A percentile compares a stretch with the other conserved stretches of the same genome.
phyloP scores from a whole-genome alignment of 2,113 vertebrate species.

The Forbesichthys papilliferus region DNA sequence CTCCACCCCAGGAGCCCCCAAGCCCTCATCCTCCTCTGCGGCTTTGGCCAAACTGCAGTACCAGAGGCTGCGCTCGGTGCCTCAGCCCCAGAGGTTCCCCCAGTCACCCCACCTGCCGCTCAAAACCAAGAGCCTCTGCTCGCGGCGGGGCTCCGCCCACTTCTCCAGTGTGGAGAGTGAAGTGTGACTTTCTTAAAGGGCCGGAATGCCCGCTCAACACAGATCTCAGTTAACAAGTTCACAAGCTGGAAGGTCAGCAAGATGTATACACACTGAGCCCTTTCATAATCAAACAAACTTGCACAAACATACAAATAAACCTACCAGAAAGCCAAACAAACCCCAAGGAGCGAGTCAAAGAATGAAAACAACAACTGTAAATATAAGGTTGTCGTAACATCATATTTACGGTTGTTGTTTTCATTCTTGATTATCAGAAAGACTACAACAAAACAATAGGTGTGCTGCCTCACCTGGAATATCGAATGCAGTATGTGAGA shows the following conservation, averaged over 20 bases:
- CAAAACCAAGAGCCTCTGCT: constrained; percentile 85
- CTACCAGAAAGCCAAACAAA: constrained; percentile 59
- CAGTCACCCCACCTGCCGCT: constrained; percentile 79
- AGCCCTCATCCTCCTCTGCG: constrained; percentile 71
- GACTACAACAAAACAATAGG: constrained; percentile 44
- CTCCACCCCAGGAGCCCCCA: constrained; percentile 71
- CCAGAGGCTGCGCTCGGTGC: constrained; percentile 78
- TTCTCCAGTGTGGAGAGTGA: constrained; percentile 93
- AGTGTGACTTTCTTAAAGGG: constrained; percentile 75
- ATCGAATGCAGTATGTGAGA: constrained; percentile 33
- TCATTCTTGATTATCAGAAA: constrained; percentile 50
- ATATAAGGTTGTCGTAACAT: constrained; percentile 13
- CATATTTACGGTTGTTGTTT: constrained; percentile 27
- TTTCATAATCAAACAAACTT: constrained; percentile 46
- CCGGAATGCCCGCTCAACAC: constrained; percentile 25
- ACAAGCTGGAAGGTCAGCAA: neutral
- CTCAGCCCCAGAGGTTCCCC: constrained; percentile 75
- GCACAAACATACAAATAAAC: constrained; percentile 50
- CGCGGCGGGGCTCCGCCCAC: constrained; percentile 86
- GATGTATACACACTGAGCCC: constrained; percentile 51
- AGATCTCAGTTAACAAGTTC: constrained; percentile 7
- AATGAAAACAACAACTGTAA: too few species aligned
- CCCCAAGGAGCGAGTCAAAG: constrained; percentile 28
- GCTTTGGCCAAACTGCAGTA: constrained; percentile 80
- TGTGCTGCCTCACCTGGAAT: constrained; percentile 40